phyloP scores from a whole-genome alignment of 2,888 invertebrate genomes.

The Psococerastis gibbosa region DNA sequence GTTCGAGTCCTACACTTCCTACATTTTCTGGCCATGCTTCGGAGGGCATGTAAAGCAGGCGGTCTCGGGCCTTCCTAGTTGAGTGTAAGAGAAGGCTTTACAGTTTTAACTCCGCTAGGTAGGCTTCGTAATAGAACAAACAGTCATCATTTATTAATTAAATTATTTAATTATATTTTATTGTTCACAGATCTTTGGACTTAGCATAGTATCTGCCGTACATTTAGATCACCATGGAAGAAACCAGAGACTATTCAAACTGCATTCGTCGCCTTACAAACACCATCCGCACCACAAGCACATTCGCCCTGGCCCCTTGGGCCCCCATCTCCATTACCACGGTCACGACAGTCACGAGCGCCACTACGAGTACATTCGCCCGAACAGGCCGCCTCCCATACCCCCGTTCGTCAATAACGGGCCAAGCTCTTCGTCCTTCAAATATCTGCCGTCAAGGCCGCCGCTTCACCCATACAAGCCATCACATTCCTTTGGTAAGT shows the following conservation, averaged over 20 bases:
- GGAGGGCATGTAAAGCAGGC: too few relatives aligned
- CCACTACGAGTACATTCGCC: slow-evolving; percentile 8
- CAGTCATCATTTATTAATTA: too few relatives aligned
- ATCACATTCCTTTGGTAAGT: slow-evolving; percentile 6
- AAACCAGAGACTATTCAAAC: slow-evolving; percentile 7
- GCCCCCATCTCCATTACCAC: slow-evolving; percentile 7
- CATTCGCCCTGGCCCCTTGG: slow-evolving; percentile 7
- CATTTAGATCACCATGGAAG: neutral
- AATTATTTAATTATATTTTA: too few relatives aligned
- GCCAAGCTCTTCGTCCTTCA: neutral
- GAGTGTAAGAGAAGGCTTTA: too few relatives aligned
- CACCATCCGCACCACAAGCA: slow-evolving; percentile 8
- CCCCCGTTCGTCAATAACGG: slow-evolving; percentile 2
- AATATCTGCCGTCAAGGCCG: neutral
- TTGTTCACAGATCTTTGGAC: too few relatives aligned
- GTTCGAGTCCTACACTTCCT: too few relatives aligned
- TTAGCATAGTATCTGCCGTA: too few relatives aligned
- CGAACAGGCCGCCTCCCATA: slow-evolving; percentile 5
- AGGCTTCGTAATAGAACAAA: too few relatives aligned
- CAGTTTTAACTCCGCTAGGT: too few relatives aligned
- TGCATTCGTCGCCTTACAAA: neutral
- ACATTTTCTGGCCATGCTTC: too few relatives aligned
- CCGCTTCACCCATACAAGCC: neutral
- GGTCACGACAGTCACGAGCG: neutral
- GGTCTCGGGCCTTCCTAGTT: too few relatives aligned